Evolutionary conservation across 2,888 invertebrate species (phyloP).

Genomic region (Xestia xanthographa): DNA sequence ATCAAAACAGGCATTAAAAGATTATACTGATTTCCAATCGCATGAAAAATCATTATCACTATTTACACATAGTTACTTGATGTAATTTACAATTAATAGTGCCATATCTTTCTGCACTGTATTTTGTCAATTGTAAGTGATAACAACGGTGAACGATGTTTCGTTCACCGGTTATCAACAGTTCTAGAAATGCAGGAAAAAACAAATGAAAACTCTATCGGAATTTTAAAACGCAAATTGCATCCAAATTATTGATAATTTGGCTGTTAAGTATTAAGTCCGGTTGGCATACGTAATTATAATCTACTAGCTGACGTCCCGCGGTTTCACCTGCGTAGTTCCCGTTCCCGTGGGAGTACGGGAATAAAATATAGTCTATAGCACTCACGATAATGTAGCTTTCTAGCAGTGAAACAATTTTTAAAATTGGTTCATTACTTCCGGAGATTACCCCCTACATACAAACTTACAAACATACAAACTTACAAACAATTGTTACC

Average conservation of each 20-base stretch:
- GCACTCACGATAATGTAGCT: too few relatives aligned
- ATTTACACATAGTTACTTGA: background rate
- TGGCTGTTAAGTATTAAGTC: background rate
- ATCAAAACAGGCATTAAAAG: constrained; percentile 11
- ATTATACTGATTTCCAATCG: constrained; percentile 17
- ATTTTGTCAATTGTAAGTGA: background rate
- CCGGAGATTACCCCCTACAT: too few relatives aligned
- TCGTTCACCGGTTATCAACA: too few relatives aligned
- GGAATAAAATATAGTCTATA: too few relatives aligned
- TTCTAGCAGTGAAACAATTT: too few relatives aligned
- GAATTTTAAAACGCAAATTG: background rate
- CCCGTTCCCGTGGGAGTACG: too few relatives aligned
- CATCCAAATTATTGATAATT: background rate
- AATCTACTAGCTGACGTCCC: too few relatives aligned
- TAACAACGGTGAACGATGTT: too few relatives aligned
- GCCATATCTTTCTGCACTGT: background rate
- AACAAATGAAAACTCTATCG: background rate
- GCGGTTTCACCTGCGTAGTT: too few relatives aligned
- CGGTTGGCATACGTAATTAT: background rate
- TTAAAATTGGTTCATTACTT: too few relatives aligned
- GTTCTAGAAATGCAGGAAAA: constrained; percentile 1
- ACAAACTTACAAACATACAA: too few relatives aligned
- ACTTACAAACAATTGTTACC: too few relatives aligned
- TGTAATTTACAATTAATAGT: background rate
- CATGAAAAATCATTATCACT: background rate